These are phyloP conservation scores for Toxotes lorentzi DNA, from an alignment of 2,797 vertebrate genomes.

Conservation along the genomic window DNA sequence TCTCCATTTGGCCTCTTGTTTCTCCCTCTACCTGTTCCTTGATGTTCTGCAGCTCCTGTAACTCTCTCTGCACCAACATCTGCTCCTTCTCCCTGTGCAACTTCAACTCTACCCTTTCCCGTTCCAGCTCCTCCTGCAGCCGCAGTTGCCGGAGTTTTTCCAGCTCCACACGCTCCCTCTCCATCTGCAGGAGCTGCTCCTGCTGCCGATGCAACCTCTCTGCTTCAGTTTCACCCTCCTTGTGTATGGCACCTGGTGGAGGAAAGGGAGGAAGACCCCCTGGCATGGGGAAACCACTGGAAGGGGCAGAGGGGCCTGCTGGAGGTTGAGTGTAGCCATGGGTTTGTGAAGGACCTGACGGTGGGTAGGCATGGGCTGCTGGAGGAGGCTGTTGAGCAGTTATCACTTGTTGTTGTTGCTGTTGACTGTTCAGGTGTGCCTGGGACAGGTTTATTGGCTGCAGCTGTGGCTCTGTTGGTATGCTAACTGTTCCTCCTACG, in stretches of 20 bases:
- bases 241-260: conserved; percentile 78
- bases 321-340: conserved; percentile 67
- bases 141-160: conserved; percentile 96
- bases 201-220: conserved; percentile 95
- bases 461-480: conserved; percentile 77
- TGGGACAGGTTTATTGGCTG: conserved; percentile 87
- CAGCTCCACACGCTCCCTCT: conserved; percentile 95
- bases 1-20: conserved; percentile 30
- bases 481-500: conserved; percentile 62
- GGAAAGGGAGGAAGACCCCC: conserved; percentile 79
- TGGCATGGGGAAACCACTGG: conserved; percentile 58
- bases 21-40: conserved; percentile 91
- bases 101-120: conserved; percentile 93
- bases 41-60: conserved; percentile 97
- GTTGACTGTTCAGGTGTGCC: conserved; percentile 76
- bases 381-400: conserved; percentile 66
- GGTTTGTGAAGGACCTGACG: conserved; percentile 59
- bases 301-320: conserved; percentile 52
- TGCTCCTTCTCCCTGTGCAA: conserved; percentile 97
- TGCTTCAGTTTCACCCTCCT: conserved; percentile 92
- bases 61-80: conserved; percentile 95
- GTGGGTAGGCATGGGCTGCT: conserved; percentile 69
- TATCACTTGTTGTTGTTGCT: conserved; percentile 65
- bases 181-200: conserved; percentile 95
- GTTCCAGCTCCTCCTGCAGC: conserved; percentile 96